Percentiles rank a stretch among this genome's conserved stretches.
phyloP scores from a whole-genome alignment of 2,797 vertebrate genomes.

The Spheniscus humboldti region DNA sequence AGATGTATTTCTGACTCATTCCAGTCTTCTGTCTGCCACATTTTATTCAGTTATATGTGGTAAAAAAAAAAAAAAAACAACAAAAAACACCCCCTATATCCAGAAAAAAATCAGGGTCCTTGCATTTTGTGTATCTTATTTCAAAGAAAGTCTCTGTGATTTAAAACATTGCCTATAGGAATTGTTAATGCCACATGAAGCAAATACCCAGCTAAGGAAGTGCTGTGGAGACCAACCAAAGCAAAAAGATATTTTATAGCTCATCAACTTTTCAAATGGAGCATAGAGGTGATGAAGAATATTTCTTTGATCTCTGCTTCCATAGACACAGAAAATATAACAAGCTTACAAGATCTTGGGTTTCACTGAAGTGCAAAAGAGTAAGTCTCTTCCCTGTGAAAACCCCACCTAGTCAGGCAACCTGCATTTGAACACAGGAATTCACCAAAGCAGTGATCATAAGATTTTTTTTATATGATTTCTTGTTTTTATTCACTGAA shows the following conservation, averaged over 20 bases:
- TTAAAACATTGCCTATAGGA: slow-evolving; percentile 12
- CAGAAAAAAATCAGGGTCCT: not conserved
- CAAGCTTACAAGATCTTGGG: not conserved
- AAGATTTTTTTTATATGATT: not conserved
- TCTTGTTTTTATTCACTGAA: not conserved
- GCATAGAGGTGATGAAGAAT: not conserved
- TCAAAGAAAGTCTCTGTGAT: not conserved
- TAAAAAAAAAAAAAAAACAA: not conserved
- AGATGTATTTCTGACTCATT: slow-evolving; percentile 1
- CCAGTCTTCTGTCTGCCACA: not conserved
- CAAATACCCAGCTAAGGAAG: not conserved
- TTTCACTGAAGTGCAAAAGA: slow-evolving; percentile 5
- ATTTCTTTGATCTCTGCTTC: slow-evolving; percentile 26
- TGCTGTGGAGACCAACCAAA: not conserved
- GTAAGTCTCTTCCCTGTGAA: not conserved
- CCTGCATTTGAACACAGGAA: not conserved
- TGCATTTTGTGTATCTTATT: not conserved
- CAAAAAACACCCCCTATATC: not conserved
- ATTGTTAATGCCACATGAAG: not conserved
- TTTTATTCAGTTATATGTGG: not conserved
- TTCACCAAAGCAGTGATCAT: not conserved
- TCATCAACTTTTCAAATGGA: slow-evolving; percentile 45
- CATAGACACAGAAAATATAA: not conserved
- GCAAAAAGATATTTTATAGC: slow-evolving; percentile 8
- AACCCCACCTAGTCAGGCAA: not conserved